These are phyloP conservation scores for Andrena fulva DNA, from an alignment of 2,888 invertebrate genomes.

Conservation along the genomic window DNA sequence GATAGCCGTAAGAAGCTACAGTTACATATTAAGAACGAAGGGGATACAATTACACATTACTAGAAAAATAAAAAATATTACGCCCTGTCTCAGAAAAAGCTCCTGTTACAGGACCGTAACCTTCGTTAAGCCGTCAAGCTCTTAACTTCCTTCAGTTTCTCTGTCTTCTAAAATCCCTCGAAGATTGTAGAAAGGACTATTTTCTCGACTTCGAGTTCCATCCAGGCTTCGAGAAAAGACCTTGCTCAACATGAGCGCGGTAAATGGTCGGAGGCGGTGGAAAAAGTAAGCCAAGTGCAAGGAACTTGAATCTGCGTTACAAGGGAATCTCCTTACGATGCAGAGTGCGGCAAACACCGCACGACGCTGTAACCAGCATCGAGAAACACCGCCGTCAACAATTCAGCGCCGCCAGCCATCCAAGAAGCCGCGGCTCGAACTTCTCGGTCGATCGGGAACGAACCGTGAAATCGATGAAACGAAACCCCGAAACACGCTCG, in stretches of 20 bases:
- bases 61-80: too few relatives aligned
- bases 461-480: constrained; percentile 49
- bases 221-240: neutral
- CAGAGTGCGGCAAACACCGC: neutral
- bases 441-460: constrained; percentile 46
- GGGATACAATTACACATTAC: too few relatives aligned
- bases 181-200: too few relatives aligned
- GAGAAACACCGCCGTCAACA: constrained; percentile 18
- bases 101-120: too few relatives aligned
- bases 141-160: too few relatives aligned
- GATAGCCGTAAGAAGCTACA: too few relatives aligned
- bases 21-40: too few relatives aligned
- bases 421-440: constrained; percentile 12
- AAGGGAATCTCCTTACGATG: constrained; percentile 17
- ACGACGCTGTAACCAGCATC: constrained; percentile 30
- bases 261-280: constrained; percentile 15
- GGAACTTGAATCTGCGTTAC: constrained; percentile 16
- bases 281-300: constrained; percentile 25
- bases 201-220: neutral
- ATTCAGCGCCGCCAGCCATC: constrained; percentile 25
- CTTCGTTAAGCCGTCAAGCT: too few relatives aligned
- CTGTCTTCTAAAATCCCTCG: too few relatives aligned
- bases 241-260: neutral
- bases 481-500: constrained; percentile 44
- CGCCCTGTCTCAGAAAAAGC: too few relatives aligned